Evolutionary conservation across 2,797 vertebrate genomes (phyloP), one percentile per base, ranked within the genome.

Genomic region (Aselliscus stoliczkanus): DNA sequence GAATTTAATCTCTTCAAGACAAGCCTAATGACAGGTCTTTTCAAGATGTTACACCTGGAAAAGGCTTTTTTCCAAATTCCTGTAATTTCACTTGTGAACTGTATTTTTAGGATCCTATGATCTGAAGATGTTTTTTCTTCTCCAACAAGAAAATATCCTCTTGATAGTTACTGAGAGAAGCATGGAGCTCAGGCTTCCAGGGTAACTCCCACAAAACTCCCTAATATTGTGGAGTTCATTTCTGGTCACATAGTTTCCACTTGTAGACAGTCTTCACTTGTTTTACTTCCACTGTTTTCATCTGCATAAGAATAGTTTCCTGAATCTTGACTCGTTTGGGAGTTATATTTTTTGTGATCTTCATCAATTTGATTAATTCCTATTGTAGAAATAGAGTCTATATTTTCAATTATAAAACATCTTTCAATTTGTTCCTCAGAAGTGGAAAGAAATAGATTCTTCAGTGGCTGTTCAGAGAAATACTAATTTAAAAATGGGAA

Each of bases 271-370:
- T 89, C 97, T 39, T 73, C 58, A 4, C 94, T 88, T 0, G 1
- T 50, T 60, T 97, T 97, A 84, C 14, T 87, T 50, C 56, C 97
- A 0, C 72, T 90, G 17, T 47, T 96, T 56, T 97, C 97, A 0
- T 97, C 97, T 1, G 98, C 97, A 0, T 97, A 98, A 1, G 98
- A 98, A 10, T 98, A 99, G 95, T 98, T 98, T 47, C 98, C 98
- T 0, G 98, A 99, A 93, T 99, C 98, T 21, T 93, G 89, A 52
- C 93, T 98, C 50, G 72, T 97, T 34, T 98, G 97, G 20, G 97
- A 97, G 76, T 2, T 94, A 56, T 97, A 96, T 18, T 80, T 77
- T 44, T 42, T 86, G 42, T 93, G 93, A 62, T 94, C 95, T 6
- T 90, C 92, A 8, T 82, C 76, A 0, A 29, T 25, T 2, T 82